Evolutionary conservation across 30 jellyfish, hydroid and myxozoan genomes (phyloP).

Genomic region (Hydra vulgaris): DNA sequence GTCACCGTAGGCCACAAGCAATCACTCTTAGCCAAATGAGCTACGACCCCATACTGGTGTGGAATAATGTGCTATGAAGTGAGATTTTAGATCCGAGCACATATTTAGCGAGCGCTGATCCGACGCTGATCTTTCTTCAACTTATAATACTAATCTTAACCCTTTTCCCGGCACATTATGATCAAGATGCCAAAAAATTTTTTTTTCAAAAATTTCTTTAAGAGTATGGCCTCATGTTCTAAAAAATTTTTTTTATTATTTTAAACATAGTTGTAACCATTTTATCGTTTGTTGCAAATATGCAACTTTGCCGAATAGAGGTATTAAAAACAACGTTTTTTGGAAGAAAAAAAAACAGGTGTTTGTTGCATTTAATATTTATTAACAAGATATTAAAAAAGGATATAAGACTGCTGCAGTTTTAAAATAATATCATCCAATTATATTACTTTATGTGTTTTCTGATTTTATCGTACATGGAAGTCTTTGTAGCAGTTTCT

Average conservation of each 20-base stretch:
- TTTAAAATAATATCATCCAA: background rate
- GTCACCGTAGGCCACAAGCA: too few relatives aligned
- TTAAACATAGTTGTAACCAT: background rate
- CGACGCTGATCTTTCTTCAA: too few relatives aligned
- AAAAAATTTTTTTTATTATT: too few relatives aligned
- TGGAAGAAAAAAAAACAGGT: background rate
- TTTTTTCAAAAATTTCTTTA: background rate
- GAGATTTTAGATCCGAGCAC: too few relatives aligned
- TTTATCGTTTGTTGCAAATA: constrained; percentile 3
- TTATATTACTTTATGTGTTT: background rate
- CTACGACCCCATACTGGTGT: too few relatives aligned
- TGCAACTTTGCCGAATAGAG: constrained; percentile 7
- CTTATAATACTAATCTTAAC: too few relatives aligned
- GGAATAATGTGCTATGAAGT: too few relatives aligned
- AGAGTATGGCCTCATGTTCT: background rate
- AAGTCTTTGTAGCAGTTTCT: constrained; percentile 46
- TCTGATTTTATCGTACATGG: constrained; percentile 16
- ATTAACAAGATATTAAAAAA: background rate
- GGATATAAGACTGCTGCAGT: background rate
- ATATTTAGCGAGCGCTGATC: too few relatives aligned
- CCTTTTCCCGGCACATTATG: background rate
- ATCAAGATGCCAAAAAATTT: background rate
- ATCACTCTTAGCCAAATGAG: too few relatives aligned
- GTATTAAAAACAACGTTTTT: background rate
- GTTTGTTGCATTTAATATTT: background rate